phyloP scores from a whole-genome alignment of 2,888 invertebrate genomes.

The Tenthredo scrophulariae region DNA sequence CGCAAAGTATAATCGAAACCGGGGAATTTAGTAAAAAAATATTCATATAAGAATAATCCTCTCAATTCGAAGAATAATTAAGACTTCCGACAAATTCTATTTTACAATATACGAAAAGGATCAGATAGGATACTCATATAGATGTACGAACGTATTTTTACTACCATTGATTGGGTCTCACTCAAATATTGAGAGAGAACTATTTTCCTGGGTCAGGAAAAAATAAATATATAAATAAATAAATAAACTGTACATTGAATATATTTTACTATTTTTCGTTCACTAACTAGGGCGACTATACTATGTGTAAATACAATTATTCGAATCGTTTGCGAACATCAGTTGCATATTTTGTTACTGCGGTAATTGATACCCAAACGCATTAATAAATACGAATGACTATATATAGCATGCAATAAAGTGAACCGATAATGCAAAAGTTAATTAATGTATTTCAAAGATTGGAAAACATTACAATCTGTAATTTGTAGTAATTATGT shows the following conservation, averaged over 20 bases:
- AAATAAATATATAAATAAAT: not conserved
- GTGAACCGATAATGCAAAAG: not conserved
- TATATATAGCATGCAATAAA: too few species aligned
- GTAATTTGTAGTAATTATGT: not conserved
- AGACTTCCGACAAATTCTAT: not conserved
- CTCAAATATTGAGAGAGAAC: not conserved
- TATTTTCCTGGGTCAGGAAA: not conserved
- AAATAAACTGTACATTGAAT: not conserved
- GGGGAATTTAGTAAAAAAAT: not conserved
- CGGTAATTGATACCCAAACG: not conserved
- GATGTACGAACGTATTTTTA: not conserved
- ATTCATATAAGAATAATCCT: not conserved
- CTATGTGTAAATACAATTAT: not conserved
- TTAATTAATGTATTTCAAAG: not conserved
- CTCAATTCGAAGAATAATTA: not conserved
- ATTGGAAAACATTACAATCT: too few species aligned
- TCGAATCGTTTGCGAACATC: not conserved
- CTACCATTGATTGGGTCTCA: not conserved
- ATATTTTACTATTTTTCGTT: not conserved
- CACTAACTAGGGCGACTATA: not conserved
- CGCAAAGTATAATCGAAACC: too few species aligned
- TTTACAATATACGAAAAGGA: not conserved
- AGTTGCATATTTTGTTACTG: too few species aligned
- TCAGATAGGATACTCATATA: not conserved
- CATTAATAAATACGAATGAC: not conserved